Conservation (phyloP, 1,140 invertebrate species). For the Caenorhabditis tropicalis region DNA sequence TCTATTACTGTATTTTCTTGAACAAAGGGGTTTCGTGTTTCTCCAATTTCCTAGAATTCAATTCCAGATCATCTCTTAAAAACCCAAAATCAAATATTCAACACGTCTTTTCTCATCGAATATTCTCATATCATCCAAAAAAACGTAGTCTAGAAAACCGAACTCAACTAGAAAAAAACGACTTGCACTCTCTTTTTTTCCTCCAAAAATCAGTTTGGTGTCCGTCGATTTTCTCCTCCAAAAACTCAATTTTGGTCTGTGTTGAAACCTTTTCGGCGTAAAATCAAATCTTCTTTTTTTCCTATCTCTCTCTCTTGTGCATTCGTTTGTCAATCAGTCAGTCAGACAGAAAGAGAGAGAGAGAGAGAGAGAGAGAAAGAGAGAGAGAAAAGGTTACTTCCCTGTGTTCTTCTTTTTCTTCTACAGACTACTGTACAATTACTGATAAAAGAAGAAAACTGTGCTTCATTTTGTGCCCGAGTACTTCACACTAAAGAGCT, state of each 20-base stretch:
- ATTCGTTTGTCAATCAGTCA: slow-evolving; percentile 6
- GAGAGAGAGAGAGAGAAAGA: too few species aligned
- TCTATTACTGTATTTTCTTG: too few species aligned
- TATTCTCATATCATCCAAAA: neutral
- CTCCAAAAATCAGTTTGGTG: neutral
- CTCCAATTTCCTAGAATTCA: too few species aligned
- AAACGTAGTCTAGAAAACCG: neutral
- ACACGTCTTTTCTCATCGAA: neutral
- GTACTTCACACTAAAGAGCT: slow-evolving; percentile 9
- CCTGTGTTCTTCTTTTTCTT: neutral
- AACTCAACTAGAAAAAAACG: neutral
- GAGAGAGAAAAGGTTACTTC: too few species aligned
- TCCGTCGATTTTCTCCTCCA: neutral
- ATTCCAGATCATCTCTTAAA: too few species aligned
- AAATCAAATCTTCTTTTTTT: neutral
- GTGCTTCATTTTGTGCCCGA: neutral
- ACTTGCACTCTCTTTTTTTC: neutral
- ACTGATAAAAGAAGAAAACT: neutral
- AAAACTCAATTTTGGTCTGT: neutral
- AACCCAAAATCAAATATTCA: neutral
- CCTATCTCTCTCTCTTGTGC: neutral
- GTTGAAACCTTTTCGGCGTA: slow-evolving; percentile 27
- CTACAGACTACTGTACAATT: neutral
- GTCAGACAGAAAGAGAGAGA: too few species aligned
- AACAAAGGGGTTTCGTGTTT: too few species aligned